Conservation (phyloP, 2,113 vertebrate species). For the Semicossyphus pulcher region DNA sequence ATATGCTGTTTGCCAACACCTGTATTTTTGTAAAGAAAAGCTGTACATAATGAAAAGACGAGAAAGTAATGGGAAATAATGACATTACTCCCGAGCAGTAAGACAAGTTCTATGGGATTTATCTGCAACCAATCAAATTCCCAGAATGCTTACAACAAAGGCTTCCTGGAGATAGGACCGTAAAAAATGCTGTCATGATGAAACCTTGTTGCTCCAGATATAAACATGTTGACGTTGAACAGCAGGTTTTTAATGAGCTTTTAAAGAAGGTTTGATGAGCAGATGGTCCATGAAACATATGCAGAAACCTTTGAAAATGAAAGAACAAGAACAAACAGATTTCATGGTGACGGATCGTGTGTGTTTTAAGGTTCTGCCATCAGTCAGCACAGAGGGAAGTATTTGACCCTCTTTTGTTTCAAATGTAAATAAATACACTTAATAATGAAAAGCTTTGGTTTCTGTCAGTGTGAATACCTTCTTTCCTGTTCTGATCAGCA, state of each 20-base stretch:
- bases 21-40: conserved; percentile 2
- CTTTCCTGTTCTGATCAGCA: neutral
- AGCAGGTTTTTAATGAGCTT: neutral
- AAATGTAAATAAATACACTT: conserved; percentile 6
- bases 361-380: neutral
- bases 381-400: neutral
- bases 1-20: neutral
- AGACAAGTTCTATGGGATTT: neutral
- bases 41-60: neutral
- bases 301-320: neutral
- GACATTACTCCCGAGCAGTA: neutral
- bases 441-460: neutral
- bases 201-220: neutral
- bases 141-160: neutral
- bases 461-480: neutral
- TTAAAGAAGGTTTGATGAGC: neutral
- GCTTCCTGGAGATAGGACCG: neutral
- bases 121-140: conserved; percentile 12
- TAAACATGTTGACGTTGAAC: neutral
- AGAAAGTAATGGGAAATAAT: neutral
- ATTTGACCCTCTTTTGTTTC: neutral
- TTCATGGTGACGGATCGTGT: neutral
- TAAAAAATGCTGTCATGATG: neutral
- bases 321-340: neutral
- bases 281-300: neutral